phyloP scores from a whole-genome alignment of 1,140 invertebrate species.

The Drosophila ogumai region DNA sequence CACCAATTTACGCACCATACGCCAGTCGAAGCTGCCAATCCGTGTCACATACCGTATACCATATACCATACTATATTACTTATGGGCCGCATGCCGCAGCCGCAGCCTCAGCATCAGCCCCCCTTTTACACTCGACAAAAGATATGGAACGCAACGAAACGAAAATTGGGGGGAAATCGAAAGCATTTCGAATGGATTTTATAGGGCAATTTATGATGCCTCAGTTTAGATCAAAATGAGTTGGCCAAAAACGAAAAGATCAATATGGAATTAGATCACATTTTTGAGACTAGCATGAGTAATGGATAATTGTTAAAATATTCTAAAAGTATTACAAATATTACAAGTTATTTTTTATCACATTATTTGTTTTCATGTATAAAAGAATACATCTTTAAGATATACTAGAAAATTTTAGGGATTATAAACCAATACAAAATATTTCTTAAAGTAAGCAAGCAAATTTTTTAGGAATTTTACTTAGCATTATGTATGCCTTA shows the following conservation, averaged over 20 bases:
- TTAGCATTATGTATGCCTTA: too few relatives aligned
- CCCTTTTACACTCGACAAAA: slow-evolving; percentile 30
- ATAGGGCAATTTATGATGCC: neutral
- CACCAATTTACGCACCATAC: slow-evolving; percentile 51
- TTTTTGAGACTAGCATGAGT: neutral
- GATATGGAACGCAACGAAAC: slow-evolving; percentile 7
- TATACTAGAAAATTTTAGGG: too few relatives aligned
- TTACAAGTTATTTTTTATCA: neutral
- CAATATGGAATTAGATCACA: neutral
- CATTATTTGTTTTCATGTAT: too few relatives aligned
- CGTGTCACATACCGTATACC: slow-evolving; percentile 49
- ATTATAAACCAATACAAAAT: too few relatives aligned
- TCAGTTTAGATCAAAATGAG: neutral
- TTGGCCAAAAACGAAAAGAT: neutral
- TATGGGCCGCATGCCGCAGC: slow-evolving; percentile 23
- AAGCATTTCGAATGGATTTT: slow-evolving; percentile 33
- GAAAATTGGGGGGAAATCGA: slow-evolving; percentile 32
- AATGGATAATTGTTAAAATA: neutral
- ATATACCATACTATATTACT: slow-evolving; percentile 32
- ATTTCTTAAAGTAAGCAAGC: too few relatives aligned
- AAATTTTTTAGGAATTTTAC: too few relatives aligned
- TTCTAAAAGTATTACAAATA: neutral
- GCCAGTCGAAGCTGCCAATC: slow-evolving; percentile 44
- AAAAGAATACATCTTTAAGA: too few relatives aligned
- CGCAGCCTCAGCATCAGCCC: neutral